Evolutionary conservation across 2,888 invertebrate genomes (phyloP).

Genomic region (Candidula unifasciata): DNA sequence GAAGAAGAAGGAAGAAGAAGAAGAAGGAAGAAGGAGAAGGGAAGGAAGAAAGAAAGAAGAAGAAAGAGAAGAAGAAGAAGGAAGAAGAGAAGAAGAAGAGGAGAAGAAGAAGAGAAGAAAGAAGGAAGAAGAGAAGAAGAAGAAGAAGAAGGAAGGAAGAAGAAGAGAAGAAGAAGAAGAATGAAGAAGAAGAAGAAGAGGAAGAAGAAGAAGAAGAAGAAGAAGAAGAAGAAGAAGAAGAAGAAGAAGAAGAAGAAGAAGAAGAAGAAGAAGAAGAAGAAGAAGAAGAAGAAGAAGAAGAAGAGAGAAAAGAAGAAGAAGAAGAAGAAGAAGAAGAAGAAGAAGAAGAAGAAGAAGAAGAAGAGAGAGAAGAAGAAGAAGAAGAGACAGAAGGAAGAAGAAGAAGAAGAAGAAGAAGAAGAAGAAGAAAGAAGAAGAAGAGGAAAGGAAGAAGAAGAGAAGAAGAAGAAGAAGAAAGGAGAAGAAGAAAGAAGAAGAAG

Average conservation of each 20-base stretch:
- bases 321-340: constrained; percentile 8
- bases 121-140: background rate
- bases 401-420: background rate
- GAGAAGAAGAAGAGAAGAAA: background rate
- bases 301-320: background rate
- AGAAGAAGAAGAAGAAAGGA: background rate
- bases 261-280: constrained; percentile 1
- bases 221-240: background rate
- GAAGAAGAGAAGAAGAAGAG: background rate
- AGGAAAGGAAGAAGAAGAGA: background rate
- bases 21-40: background rate
- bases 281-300: constrained; percentile 5
- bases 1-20: too few species aligned
- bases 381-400: constrained; percentile 14
- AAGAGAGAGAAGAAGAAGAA: constrained; percentile 9
- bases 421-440: constrained; percentile 14
- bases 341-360: background rate
- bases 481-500: too few species aligned
- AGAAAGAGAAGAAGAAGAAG: too few species aligned
- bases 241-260: background rate
- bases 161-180: too few species aligned
- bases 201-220: background rate
- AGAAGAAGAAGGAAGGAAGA: too few species aligned
- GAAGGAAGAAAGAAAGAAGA: background rate
- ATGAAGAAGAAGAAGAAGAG: too few species aligned